Percentiles rank a stretch among this genome's conserved stretches.
Conservation (phyloP, 2,113 vertebrate species). For the Colius striatus region DNA sequence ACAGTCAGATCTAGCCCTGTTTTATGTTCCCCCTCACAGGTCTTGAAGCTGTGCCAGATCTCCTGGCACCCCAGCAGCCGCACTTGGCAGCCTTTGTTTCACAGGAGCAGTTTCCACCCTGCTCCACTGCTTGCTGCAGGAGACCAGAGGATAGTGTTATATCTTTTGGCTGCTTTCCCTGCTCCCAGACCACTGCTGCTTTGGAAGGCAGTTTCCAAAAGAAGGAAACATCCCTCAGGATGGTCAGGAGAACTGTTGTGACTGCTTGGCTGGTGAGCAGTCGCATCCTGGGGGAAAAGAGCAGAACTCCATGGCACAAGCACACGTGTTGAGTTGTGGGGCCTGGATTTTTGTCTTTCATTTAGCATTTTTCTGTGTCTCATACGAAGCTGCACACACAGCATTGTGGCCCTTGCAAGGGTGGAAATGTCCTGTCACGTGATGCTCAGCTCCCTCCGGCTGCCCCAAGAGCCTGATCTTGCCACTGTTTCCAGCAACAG, state of each 20-base stretch:
- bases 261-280: background rate
- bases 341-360: background rate
- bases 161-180: background rate
- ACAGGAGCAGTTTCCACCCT: background rate
- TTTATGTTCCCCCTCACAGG: background rate
- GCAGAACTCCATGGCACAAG: fast-evolving
- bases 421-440: background rate
- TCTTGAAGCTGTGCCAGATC: background rate
- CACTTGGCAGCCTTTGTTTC: background rate
- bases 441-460: background rate
- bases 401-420: background rate
- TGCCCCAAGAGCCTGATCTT: background rate
- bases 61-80: fast-evolving
- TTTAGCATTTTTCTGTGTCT: background rate
- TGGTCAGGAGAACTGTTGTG: background rate
- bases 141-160: background rate
- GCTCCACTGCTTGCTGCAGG: background rate
- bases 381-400: background rate
- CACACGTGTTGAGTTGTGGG: fast-evolving
- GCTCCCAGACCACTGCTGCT: background rate
- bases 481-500: background rate
- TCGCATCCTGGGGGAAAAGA: fast-evolving
- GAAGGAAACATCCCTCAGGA: background rate
- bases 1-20: background rate
- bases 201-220: background rate